A percentile compares a stretch with the other conserved stretches of the same genome.
These are phyloP conservation scores for Myiothlypis chrysogaster DNA, from an alignment of 2,797 vertebrate genomes.

Conservation along the genomic window DNA sequence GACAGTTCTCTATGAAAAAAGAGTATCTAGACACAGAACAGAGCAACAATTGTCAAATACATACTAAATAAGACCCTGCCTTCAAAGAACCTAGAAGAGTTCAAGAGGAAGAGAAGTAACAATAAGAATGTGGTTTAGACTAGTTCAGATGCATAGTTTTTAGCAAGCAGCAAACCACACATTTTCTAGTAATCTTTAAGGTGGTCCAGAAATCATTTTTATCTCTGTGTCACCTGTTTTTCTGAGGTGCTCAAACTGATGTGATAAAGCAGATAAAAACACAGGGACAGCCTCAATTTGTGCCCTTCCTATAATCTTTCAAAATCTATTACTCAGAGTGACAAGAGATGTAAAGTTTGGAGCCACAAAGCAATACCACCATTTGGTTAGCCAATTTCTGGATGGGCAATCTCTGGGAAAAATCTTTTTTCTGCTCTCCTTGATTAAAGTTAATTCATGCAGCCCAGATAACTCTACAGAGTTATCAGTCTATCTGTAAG, in stretches of 20 bases:
- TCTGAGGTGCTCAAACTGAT: not conserved
- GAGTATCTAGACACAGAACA: not conserved
- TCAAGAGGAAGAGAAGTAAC: not conserved
- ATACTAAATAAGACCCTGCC: not conserved
- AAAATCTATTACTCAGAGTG: not conserved
- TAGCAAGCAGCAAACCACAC: not conserved
- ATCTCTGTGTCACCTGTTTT: not conserved
- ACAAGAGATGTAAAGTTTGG: not conserved
- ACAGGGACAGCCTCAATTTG: not conserved
- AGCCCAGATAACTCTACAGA: not conserved
- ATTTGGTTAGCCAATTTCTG: not conserved
- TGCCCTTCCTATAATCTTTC: not conserved
- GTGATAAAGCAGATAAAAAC: not conserved
- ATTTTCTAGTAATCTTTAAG: not conserved
- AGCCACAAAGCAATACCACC: not conserved
- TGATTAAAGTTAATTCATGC: constrained; percentile 8
- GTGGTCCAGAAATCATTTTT: not conserved
- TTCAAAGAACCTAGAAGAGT: not conserved
- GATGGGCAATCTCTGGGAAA: not conserved
- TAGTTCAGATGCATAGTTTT: not conserved
- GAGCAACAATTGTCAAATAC: not conserved
- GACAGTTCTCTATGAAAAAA: not conserved
- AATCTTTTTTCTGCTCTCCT: not conserved
- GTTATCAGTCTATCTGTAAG: not conserved
- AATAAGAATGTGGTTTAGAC: not conserved